Evolutionary conservation across 1,140 invertebrate species (phyloP).

Genomic region (Drosophila sechellia): DNA sequence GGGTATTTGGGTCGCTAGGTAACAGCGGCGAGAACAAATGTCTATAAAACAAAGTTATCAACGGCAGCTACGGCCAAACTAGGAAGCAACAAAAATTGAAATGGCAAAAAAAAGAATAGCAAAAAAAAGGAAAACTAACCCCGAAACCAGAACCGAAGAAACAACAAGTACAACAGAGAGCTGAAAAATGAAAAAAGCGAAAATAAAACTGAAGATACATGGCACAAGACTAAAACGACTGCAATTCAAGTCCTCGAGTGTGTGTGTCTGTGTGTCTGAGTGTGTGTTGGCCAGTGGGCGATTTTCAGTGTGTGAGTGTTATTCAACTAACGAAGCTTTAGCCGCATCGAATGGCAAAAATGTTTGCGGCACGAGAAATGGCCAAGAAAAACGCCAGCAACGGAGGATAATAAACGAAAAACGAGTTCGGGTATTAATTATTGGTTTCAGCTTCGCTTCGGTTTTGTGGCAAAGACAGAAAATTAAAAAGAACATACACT

Average conservation of each 20-base stretch:
- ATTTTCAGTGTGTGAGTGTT: conserved; percentile 20
- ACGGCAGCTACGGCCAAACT: conserved; percentile 50
- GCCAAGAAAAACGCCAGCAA: conserved; percentile 32
- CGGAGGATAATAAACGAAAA: conserved; percentile 67
- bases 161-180: conserved; percentile 56
- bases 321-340: conserved; percentile 65
- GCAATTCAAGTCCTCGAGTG: conserved; percentile 57
- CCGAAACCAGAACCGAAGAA: conserved; percentile 45
- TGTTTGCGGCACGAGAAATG: conserved; percentile 25
- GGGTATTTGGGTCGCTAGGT: conserved; percentile 74
- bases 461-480: conserved; percentile 41
- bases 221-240: conserved; percentile 64
- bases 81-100: conserved; percentile 25
- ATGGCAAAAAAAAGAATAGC: conserved; percentile 8
- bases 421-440: conserved; percentile 70
- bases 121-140: conserved; percentile 31
- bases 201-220: conserved; percentile 68
- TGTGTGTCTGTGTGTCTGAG: background rate
- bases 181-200: conserved; percentile 36
- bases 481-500: conserved; percentile 17
- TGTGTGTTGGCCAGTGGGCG: conserved; percentile 19
- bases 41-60: conserved; percentile 76
- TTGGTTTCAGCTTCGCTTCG: conserved; percentile 67
- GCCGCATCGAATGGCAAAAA: conserved; percentile 45
- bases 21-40: conserved; percentile 74